phyloP scores from a whole-genome alignment of 2,797 vertebrate genomes.

The Parauchenoglanis ngamensis region DNA sequence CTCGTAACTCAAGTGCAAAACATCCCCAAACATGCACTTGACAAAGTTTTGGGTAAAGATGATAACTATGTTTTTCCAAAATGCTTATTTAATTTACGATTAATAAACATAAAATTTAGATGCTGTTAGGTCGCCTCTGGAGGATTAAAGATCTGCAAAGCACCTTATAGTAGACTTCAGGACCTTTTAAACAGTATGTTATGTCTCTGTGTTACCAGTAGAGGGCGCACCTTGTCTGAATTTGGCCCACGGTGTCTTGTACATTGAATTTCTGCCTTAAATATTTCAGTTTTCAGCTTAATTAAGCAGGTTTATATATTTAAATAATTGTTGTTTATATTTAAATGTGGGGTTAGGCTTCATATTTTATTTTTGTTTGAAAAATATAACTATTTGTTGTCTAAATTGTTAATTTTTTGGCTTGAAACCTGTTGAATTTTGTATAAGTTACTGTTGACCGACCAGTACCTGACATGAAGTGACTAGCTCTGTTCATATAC shows the following conservation, averaged over 20 bases:
- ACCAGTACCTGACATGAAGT: not conserved
- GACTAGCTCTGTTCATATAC: not conserved
- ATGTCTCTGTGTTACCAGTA: constrained; percentile 30
- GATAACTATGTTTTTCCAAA: not conserved
- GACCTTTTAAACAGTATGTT: not conserved
- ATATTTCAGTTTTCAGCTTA: not conserved
- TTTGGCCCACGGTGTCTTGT: not conserved
- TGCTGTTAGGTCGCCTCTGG: not conserved
- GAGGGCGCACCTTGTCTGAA: constrained; percentile 33
- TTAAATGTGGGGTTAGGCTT: not conserved
- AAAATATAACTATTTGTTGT: too few relatives aligned
- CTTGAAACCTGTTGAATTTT: not conserved
- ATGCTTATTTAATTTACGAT: too few relatives aligned
- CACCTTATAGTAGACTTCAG: not conserved
- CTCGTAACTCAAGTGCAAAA: not conserved
- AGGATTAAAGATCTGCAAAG: not conserved
- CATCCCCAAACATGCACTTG: not conserved
- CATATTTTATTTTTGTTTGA: not conserved
- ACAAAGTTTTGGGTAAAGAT: not conserved
- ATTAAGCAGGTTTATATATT: not conserved
- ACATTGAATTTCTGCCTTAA: not conserved
- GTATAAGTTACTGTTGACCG: not conserved
- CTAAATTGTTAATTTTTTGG: not conserved
- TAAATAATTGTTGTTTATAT: not conserved
- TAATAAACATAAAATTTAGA: not conserved